Evolutionary conservation across 2,888 invertebrate genomes (phyloP).

Genomic region (Resseliella maxima): DNA sequence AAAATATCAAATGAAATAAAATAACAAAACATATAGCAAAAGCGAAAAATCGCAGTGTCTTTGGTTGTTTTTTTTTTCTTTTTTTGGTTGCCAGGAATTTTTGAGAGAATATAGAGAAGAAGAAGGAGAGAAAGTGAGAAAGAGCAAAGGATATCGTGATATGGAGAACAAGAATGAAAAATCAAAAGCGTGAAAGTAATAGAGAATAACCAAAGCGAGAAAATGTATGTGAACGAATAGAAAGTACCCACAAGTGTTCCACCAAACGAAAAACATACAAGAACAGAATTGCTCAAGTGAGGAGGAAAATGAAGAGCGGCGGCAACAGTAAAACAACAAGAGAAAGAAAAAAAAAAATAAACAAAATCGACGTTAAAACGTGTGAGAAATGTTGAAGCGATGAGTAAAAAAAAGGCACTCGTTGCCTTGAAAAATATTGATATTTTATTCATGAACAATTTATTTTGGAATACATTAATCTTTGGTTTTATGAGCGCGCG

Average conservation of each 20-base stretch:
- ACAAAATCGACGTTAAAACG: conserved; percentile 44
- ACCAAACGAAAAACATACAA: no score
- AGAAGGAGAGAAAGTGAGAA: not conserved
- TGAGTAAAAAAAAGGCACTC: conserved; percentile 26
- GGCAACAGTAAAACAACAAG: no score
- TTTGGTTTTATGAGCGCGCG: conserved; percentile 40
- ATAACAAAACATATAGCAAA: not conserved
- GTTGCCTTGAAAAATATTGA: conserved; percentile 27
- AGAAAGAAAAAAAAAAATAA: not conserved
- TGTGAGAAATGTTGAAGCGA: conserved; percentile 41
- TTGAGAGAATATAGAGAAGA: not conserved
- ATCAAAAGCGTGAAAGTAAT: no score
- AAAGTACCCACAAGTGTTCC: no score
- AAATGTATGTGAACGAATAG: no score
- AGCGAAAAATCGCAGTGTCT: not conserved
- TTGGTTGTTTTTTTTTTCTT: not conserved
- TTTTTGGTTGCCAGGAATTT: not conserved
- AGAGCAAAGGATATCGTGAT: not conserved
- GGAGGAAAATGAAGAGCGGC: not conserved
- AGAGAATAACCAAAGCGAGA: no score
- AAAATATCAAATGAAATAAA: conserved; percentile 45
- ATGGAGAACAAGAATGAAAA: no score
- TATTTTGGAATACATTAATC: conserved; percentile 53
- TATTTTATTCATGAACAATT: conserved; percentile 53
- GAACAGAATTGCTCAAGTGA: not conserved